A percentile compares a stretch with the other conserved stretches of the same genome.
These are phyloP conservation scores for Nymphalis urticae DNA, from an alignment of 2,888 invertebrate species.

Conservation along the genomic window DNA sequence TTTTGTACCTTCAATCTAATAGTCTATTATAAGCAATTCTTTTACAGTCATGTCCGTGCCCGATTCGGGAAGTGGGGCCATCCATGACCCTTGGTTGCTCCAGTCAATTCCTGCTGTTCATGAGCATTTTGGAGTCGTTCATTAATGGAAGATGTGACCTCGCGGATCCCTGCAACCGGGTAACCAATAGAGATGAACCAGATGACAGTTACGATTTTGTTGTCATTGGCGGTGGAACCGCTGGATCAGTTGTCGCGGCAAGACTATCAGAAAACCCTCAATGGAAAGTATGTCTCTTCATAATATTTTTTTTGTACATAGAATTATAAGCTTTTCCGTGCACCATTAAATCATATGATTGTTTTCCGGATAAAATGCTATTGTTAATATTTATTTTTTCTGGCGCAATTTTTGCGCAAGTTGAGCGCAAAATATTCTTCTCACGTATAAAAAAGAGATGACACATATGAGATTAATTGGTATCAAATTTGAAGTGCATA, in stretches of 20 bases:
- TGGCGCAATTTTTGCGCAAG: too few species aligned
- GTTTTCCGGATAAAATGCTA: too few species aligned
- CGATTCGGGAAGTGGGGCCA: slow-evolving; percentile 80
- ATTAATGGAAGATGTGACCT: slow-evolving; percentile 81
- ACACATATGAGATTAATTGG: too few species aligned
- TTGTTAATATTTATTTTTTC: too few species aligned
- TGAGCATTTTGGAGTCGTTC: slow-evolving; percentile 84
- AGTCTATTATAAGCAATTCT: background rate
- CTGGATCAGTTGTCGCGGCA: slow-evolving; percentile 84
- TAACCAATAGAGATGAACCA: slow-evolving; percentile 62
- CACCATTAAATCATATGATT: too few species aligned
- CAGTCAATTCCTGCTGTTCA: slow-evolving; percentile 83
- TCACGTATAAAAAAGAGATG: too few species aligned
- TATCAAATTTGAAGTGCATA: too few species aligned
- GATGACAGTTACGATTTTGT: slow-evolving; percentile 84
- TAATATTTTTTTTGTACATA: too few species aligned
- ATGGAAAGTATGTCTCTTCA: slow-evolving; percentile 77
- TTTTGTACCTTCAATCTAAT: too few species aligned
- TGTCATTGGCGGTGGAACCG: slow-evolving; percentile 85
- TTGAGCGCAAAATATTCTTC: too few species aligned
- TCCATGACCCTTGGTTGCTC: slow-evolving; percentile 81
- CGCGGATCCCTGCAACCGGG: slow-evolving; percentile 83
- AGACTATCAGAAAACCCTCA: slow-evolving; percentile 84
- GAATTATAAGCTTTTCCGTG: too few species aligned
- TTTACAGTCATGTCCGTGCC: slow-evolving; percentile 78